These are phyloP conservation scores for Oscheius sp. DNA, from an alignment of 1,140 invertebrate species.

Conservation along the genomic window DNA sequence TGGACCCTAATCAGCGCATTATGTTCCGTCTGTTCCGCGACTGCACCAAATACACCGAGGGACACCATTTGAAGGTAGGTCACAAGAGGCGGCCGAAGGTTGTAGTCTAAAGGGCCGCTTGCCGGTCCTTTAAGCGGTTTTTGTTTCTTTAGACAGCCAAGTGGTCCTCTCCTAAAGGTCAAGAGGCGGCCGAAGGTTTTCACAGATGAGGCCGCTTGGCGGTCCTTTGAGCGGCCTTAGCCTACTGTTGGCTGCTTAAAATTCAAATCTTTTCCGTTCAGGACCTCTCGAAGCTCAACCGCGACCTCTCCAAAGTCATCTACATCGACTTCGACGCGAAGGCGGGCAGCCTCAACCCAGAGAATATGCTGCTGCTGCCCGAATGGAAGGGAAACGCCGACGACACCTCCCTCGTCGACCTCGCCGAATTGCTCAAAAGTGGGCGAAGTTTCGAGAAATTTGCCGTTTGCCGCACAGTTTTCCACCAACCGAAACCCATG, in stretches of 20 bases:
- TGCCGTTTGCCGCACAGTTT: not conserved
- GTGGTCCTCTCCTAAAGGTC: too few species aligned
- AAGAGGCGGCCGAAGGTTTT: too few species aligned
- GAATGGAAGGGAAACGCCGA: constrained; percentile 85
- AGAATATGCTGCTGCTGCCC: constrained; percentile 83
- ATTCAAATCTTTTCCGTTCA: constrained; percentile 24
- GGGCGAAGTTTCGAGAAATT: too few species aligned
- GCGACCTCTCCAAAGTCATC: constrained; percentile 91
- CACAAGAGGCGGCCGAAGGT: too few species aligned
- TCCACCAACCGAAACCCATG: not conserved
- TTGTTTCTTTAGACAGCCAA: too few species aligned
- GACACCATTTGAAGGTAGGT: constrained; percentile 81
- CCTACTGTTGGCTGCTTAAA: not conserved
- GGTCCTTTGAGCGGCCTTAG: too few species aligned
- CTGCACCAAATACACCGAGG: constrained; percentile 89
- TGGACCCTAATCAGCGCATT: constrained; percentile 85
- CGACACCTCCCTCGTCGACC: constrained; percentile 80
- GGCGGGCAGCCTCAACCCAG: constrained; percentile 80
- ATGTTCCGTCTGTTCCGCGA: constrained; percentile 89
- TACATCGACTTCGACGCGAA: constrained; percentile 89
- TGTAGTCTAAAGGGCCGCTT: too few species aligned
- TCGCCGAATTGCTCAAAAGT: constrained; percentile 89
- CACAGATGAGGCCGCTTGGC: too few species aligned
- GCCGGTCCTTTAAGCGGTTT: too few species aligned
- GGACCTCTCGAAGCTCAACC: constrained; percentile 80